Conservation (phyloP, 2,797 vertebrate genomes). For the Peromyscus eremicus region DNA sequence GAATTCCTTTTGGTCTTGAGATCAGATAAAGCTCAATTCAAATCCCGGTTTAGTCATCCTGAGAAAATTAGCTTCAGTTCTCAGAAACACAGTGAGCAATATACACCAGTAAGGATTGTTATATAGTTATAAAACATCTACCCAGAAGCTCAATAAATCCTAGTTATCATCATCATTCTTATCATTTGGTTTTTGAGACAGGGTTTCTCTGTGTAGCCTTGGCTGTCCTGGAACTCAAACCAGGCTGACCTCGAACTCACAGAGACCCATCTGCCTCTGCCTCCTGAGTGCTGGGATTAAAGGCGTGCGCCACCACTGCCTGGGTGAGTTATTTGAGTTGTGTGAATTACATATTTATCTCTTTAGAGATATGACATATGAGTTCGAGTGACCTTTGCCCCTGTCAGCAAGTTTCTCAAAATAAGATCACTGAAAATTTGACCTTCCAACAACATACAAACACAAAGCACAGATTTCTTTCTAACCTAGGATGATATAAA, state of each 20-base stretch:
- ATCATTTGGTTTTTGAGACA: background rate
- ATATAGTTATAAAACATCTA: slow-evolving; percentile 21
- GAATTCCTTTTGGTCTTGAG: slow-evolving; percentile 45
- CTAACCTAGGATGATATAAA: background rate
- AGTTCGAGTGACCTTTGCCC: slow-evolving; percentile 57
- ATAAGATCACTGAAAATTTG: slow-evolving; percentile 40
- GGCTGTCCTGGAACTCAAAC: background rate
- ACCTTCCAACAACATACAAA: slow-evolving; percentile 34
- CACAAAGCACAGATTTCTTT: slow-evolving; percentile 19
- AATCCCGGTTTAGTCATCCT: slow-evolving; percentile 51
- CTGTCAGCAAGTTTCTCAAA: slow-evolving; percentile 55
- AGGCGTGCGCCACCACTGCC: background rate
- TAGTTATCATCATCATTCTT: slow-evolving; percentile 48
- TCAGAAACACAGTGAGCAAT: slow-evolving; percentile 47
- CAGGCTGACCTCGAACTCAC: background rate
- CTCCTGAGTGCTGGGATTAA: background rate
- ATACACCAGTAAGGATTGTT: background rate
- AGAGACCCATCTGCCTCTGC: background rate
- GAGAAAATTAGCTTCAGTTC: slow-evolving; percentile 54
- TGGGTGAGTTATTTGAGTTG: slow-evolving; percentile 21
- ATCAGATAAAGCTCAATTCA: slow-evolving; percentile 69
- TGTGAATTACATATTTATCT: slow-evolving; percentile 68
- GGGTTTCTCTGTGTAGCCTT: background rate
- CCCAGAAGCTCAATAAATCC: slow-evolving; percentile 42
- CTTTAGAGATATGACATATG: slow-evolving; percentile 24